Evolutionary conservation across 2,888 invertebrate genomes (phyloP), one percentile per base, ranked within the genome.

Genomic region (Zhuqinia jingwanae): DNA sequence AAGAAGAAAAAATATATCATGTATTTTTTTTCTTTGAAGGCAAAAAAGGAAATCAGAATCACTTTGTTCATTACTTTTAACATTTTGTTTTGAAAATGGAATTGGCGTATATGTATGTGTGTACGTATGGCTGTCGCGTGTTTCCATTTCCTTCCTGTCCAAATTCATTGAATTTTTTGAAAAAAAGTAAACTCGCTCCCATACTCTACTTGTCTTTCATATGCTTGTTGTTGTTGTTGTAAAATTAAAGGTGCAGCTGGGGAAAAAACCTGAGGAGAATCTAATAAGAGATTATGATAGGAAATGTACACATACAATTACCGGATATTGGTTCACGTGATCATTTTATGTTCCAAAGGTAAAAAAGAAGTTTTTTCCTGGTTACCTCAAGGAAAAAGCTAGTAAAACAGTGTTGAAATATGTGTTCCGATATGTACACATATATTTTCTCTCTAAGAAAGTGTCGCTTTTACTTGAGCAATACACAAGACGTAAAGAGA

Each of bases 131-230:
- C 30, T 0, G 50, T 20, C 68, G 45, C 42, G 68, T 68, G 68
- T 45, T 45, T 68, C 42, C 68, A 68, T 36, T 75, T 75, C 75
- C 75, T 53, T 75, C 75, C 75, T 53, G 75, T 30, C 50, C n/a
- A 50, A 6, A 75, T 30, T 45, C 42, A 45, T 45, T 75, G 36
- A 36, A 75, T 53, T 53, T 75, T 36, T 76, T 5, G 15, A 58
- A 56, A 36, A 36, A 58, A 56, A 36, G 42, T 20, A 68, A 68
- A 68, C 45, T 68, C 17, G n/a, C n/a, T n/a, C n/a, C n/a, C n/a
- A n/a, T n/a, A 20, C 42, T 20, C 20, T 68, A 20, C 68, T 45
- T 68, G 68, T 68, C 36, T 36, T 6, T 8, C 36, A n/a, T n/a
- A n/a, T n/a, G n/a, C n/a, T n/a, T n/a, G 36, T 3, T 36, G 3